Conservation (phyloP, 30 jellyfish, hydroid and myxozoan species). For the Chironex yamaguchii region DNA sequence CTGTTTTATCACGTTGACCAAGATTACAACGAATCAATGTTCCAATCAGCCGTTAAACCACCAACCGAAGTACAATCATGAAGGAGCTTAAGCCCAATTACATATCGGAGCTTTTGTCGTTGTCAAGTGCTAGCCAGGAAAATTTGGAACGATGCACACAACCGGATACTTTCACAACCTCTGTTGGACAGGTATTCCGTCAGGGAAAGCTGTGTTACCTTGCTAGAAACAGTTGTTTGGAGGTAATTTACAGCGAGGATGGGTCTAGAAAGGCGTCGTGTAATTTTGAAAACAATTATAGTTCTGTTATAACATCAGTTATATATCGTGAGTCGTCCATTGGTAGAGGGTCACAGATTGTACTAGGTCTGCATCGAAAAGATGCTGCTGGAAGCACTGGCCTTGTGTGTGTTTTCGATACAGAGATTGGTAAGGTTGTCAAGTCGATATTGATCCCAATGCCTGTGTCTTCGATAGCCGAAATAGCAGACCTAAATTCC, state of each 20-base stretch:
- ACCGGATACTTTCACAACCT: background rate
- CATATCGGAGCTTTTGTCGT: conserved; percentile 70
- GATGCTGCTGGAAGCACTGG: background rate
- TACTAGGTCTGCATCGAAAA: background rate
- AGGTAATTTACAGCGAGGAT: background rate
- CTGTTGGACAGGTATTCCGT: background rate
- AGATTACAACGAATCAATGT: no score
- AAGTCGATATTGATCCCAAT: background rate
- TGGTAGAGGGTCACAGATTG: background rate
- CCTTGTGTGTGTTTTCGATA: background rate
- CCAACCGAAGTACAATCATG: no score
- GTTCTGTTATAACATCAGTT: background rate
- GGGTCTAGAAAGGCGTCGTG: background rate
- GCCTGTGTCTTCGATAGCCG: background rate
- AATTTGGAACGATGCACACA: conserved; percentile 73
- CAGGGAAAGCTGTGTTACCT: background rate
- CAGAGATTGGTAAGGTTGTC: background rate
- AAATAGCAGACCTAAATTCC: background rate
- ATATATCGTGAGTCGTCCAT: background rate
- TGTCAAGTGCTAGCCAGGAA: conserved; percentile 83
- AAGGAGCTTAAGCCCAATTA: conserved; percentile 75
- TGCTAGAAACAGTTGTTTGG: background rate
- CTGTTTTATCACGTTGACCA: no score
- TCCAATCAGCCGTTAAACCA: no score
- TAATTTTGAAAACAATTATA: background rate